Percentiles rank a stretch among this genome's conserved stretches.
Evolutionary conservation across 1,140 invertebrate genomes (phyloP).

Genomic region (Orchesella cincta): DNA sequence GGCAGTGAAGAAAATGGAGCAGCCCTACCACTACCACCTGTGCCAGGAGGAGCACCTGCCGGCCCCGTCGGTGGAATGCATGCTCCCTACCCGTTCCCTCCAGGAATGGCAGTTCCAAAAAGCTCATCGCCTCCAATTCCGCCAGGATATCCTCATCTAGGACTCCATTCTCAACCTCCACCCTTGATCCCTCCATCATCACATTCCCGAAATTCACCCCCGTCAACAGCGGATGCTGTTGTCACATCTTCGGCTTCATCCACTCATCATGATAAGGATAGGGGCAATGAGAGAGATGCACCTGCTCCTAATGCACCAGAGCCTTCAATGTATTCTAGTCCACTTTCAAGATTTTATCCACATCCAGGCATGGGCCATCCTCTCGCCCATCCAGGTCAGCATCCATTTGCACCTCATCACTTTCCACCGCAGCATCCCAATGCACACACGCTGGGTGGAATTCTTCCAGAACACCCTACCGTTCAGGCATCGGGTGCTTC

Average conservation of each 20-base stretch:
- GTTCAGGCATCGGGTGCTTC: constrained; percentile 9
- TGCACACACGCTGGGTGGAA: constrained; percentile 28
- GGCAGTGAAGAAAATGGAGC: constrained; percentile 30
- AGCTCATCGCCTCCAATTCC: constrained; percentile 20
- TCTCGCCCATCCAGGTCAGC: constrained; percentile 26
- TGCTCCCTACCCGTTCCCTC: not conserved
- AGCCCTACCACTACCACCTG: not conserved
- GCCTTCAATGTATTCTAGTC: constrained; percentile 30
- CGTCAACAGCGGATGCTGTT: constrained; percentile 39
- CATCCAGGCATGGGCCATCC: constrained; percentile 33
- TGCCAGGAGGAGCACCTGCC: constrained; percentile 26
- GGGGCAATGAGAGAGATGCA: not conserved
- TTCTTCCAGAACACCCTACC: constrained; percentile 31
- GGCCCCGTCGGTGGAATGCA: not conserved
- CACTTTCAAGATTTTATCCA: constrained; percentile 42
- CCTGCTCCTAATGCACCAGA: not conserved
- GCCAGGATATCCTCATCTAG: constrained; percentile 31
- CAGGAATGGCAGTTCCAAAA: constrained; percentile 17
- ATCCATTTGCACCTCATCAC: constrained; percentile 33
- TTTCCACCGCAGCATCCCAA: constrained; percentile 29
- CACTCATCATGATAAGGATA: constrained; percentile 28
- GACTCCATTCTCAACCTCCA: constrained; percentile 34
- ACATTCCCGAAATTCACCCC: constrained; percentile 9
- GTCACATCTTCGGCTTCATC: constrained; percentile 47
- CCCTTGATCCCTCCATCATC: constrained; percentile 30